phyloP scores from a whole-genome alignment of 2,888 invertebrate species.

The Acrobasis repandana region DNA sequence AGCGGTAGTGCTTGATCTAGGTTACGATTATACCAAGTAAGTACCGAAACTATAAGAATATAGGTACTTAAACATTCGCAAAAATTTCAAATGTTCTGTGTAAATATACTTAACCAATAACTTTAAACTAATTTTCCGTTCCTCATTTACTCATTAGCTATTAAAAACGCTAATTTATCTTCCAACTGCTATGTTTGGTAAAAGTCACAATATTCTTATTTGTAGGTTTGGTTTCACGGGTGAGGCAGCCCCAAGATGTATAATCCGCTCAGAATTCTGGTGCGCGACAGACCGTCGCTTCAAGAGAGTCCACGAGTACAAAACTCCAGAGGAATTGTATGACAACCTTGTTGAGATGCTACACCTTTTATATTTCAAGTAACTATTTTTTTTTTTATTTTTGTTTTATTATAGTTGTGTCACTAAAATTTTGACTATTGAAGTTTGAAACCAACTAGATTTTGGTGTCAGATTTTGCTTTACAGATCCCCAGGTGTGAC shows the following conservation, averaged over 20 bases:
- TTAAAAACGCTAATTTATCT: not conserved
- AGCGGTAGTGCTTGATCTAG: constrained; percentile 94
- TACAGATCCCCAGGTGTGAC: not conserved
- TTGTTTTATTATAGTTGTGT: not conserved
- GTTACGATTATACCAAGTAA: constrained; percentile 96
- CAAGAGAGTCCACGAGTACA: constrained; percentile 86
- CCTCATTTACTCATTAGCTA: not conserved
- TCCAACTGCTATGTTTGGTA: not conserved
- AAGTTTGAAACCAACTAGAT: constrained; percentile 2
- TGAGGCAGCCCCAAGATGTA: constrained; percentile 93
- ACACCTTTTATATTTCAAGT: constrained; percentile 94
- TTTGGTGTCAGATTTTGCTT: not conserved
- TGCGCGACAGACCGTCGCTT: constrained; percentile 84
- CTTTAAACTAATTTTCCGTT: not conserved
- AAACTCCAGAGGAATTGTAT: constrained; percentile 87
- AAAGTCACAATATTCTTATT: not conserved
- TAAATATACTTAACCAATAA: not conserved
- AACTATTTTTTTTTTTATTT: constrained; percentile 27
- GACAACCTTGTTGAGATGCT: constrained; percentile 94
- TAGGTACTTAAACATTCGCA: not conserved
- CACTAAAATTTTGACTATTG: not conserved
- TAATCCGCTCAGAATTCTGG: constrained; percentile 90
- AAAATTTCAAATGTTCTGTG: not conserved
- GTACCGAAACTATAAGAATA: constrained; percentile 39
- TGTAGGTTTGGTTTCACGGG: constrained; percentile 95